Evolutionary conservation across 2,888 invertebrate genomes (phyloP).

Genomic region (Hipparchia semele): DNA sequence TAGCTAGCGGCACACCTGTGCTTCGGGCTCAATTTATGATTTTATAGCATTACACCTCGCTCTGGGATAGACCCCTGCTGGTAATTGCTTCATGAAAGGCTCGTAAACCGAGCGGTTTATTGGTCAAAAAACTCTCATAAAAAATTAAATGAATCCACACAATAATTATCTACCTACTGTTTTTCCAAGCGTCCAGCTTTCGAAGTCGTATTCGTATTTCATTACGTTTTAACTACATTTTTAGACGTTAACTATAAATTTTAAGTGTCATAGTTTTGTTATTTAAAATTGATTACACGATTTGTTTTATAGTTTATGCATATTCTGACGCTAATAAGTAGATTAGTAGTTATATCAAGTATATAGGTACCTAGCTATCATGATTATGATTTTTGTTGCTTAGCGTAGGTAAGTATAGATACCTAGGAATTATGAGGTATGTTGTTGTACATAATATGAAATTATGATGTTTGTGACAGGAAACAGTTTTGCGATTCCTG

Average conservation of each 20-base stretch:
- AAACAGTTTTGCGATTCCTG: too few relatives aligned
- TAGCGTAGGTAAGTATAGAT: background rate
- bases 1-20: constrained; percentile 62
- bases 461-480: too few relatives aligned
- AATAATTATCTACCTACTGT: constrained; percentile 39
- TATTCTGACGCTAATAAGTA: background rate
- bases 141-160: constrained; percentile 38
- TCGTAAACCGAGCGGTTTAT: constrained; percentile 62
- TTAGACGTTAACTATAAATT: constrained; percentile 22
- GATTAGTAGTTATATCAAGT: background rate
- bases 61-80: constrained; percentile 66
- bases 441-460: too few relatives aligned
- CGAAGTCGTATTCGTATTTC: constrained; percentile 19
- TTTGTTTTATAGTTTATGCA: constrained; percentile 17
- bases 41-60: constrained; percentile 78
- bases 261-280: constrained; percentile 2
- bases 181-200: constrained; percentile 26
- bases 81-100: constrained; percentile 75
- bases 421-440: too few relatives aligned
- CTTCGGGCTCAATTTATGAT: constrained; percentile 68
- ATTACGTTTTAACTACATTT: constrained; percentile 21
- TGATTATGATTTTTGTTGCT: constrained; percentile 1
- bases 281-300: constrained; percentile 24
- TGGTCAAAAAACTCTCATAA: constrained; percentile 55
- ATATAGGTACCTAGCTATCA: background rate